A percentile compares a stretch with the other conserved stretches of the same genome.
Conservation (phyloP, 2,113 vertebrate species). For the Xenus cinereus region DNA sequence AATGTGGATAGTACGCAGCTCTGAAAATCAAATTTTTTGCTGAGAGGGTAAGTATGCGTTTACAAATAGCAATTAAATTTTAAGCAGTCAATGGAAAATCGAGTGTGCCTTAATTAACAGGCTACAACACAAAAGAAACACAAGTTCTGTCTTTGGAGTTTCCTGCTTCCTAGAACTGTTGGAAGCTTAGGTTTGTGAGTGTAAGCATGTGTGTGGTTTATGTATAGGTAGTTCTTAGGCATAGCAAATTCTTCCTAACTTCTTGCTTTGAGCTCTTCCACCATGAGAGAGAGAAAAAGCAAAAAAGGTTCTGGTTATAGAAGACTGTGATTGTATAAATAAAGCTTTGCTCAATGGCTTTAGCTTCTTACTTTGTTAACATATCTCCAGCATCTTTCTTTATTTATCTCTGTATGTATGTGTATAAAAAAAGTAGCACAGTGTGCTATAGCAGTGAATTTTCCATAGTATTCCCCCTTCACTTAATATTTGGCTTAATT, state of each 20-base stretch:
- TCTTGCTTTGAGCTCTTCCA: background rate
- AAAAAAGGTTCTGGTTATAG: background rate
- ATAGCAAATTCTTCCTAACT: background rate
- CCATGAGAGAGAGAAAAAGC: background rate
- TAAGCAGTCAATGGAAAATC: background rate
- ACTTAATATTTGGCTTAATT: background rate
- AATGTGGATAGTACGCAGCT: background rate
- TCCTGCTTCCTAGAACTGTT: accelerated
- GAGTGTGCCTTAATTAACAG: background rate
- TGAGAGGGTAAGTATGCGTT: background rate
- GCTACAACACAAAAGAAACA: background rate
- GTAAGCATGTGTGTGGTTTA: background rate
- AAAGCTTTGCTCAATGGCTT: background rate
- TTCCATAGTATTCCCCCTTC: background rate
- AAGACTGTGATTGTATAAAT: background rate
- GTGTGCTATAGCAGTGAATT: background rate
- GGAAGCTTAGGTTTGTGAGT: background rate
- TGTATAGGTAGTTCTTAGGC: background rate
- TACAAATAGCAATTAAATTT: background rate
- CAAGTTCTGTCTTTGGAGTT: background rate
- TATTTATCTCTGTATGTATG: background rate
- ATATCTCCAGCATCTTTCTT: background rate
- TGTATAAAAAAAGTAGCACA: background rate
- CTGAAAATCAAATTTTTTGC: background rate
- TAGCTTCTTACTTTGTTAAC: background rate